Conservation (phyloP, 2,113 vertebrate genomes). For the Eulemur rufifrons region DNA sequence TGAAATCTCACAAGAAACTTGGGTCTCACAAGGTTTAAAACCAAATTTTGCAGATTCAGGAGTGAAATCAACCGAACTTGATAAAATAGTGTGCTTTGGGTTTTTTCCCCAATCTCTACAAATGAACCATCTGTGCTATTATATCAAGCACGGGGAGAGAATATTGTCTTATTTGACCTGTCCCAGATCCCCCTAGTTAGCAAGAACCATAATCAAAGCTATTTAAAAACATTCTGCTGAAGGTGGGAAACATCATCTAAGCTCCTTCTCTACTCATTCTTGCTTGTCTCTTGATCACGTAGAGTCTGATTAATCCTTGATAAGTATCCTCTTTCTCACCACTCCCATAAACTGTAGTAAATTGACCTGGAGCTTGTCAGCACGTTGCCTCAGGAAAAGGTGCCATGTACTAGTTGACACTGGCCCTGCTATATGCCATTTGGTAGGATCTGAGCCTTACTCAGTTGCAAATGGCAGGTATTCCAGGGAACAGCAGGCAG, state of each 20-base stretch:
- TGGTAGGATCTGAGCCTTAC: background rate
- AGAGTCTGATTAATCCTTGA: background rate
- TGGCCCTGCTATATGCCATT: background rate
- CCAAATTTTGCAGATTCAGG: slow-evolving; percentile 60
- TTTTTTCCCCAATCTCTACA: background rate
- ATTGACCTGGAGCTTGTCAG: background rate
- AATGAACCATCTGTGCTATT: slow-evolving; percentile 8
- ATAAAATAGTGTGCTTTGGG: slow-evolving; percentile 22
- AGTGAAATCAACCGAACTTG: slow-evolving; percentile 47
- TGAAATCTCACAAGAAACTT: slow-evolving; percentile 57
- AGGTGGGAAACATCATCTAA: background rate
- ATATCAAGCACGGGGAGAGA: background rate
- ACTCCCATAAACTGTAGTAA: background rate
- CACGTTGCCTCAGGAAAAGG: background rate
- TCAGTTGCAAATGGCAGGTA: background rate
- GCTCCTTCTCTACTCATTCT: background rate
- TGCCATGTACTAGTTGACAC: background rate
- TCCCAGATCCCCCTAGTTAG: background rate
- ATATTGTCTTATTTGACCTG: background rate
- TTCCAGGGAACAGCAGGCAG: background rate
- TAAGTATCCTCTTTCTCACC: background rate
- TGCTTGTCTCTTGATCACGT: background rate
- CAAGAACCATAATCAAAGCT: background rate
- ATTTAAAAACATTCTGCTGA: background rate
- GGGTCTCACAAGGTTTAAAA: slow-evolving; percentile 44